phyloP scores from a whole-genome alignment of 1,140 invertebrate genomes.

The Zaprionus davidi region DNA sequence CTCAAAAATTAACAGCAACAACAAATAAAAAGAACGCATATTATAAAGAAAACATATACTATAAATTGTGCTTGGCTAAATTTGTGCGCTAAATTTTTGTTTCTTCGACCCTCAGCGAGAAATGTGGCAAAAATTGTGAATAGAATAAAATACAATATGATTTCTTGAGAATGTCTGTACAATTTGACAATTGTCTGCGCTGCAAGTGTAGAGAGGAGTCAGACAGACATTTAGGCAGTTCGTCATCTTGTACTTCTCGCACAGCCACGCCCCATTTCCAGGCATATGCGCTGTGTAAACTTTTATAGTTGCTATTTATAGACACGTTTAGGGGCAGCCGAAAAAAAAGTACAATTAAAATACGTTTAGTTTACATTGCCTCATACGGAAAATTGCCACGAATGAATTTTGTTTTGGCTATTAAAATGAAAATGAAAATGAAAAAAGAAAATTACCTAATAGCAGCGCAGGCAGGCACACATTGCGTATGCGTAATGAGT shows the following conservation, averaged over 20 bases:
- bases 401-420: slow-evolving; percentile 42
- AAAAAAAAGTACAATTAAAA: slow-evolving; percentile 76
- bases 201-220: neutral
- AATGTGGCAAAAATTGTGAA: slow-evolving; percentile 33
- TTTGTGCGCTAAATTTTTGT: slow-evolving; percentile 3
- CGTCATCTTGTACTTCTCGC: neutral
- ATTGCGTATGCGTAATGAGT: slow-evolving; percentile 75
- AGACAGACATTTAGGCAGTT: neutral
- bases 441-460: slow-evolving; percentile 71
- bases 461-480: slow-evolving; percentile 1
- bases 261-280: slow-evolving; percentile 36
- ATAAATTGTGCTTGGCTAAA: slow-evolving; percentile 6
- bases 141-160: slow-evolving; percentile 30
- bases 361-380: slow-evolving; percentile 66
- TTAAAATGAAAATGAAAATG: slow-evolving; percentile 58
- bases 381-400: slow-evolving; percentile 28
- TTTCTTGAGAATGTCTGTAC: slow-evolving; percentile 22
- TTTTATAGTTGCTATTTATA: slow-evolving; percentile 65
- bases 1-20: slow-evolving; percentile 7
- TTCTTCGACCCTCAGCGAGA: slow-evolving; percentile 30
- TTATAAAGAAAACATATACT: neutral
- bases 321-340: slow-evolving; percentile 18
- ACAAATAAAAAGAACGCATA: too few relatives aligned
- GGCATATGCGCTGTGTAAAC: slow-evolving; percentile 38
- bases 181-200: slow-evolving; percentile 36